Conservation (phyloP, 2,797 vertebrate genomes). For the Galago senegalensis region DNA sequence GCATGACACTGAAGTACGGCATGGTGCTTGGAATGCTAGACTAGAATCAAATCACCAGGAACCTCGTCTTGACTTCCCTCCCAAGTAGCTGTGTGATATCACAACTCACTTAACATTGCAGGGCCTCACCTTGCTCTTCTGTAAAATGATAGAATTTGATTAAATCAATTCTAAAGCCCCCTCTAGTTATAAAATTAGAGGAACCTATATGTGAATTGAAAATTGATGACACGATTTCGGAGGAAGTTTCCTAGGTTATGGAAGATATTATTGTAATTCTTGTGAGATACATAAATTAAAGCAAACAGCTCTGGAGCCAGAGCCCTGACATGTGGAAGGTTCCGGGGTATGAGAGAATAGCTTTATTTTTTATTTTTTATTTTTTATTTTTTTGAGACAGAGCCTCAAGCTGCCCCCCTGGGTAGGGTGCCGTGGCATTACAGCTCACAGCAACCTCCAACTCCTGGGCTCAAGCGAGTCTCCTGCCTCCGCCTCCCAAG, state of each 20-base stretch:
- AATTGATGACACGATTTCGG: slow-evolving; percentile 76
- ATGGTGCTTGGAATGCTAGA: background rate
- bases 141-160: slow-evolving; percentile 78
- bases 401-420: too few relatives aligned
- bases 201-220: slow-evolving; percentile 77
- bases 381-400: too few relatives aligned
- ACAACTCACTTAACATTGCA: slow-evolving; percentile 80
- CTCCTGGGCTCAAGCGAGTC: too few relatives aligned
- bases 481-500: too few relatives aligned
- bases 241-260: slow-evolving; percentile 66
- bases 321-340: background rate
- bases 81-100: slow-evolving; percentile 10
- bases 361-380: slow-evolving; percentile 19
- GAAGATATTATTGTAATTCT: slow-evolving; percentile 69
- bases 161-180: slow-evolving; percentile 77
- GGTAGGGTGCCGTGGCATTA: too few relatives aligned
- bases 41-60: background rate
- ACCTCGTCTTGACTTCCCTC: slow-evolving; percentile 40
- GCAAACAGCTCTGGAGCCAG: slow-evolving; percentile 55
- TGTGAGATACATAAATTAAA: slow-evolving; percentile 73
- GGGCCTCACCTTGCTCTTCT: slow-evolving; percentile 76
- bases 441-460: too few relatives aligned
- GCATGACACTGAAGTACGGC: background rate
- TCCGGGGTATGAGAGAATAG: background rate
- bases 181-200: slow-evolving; percentile 79